Base-by-base conservation (phyloP, 2,888 invertebrate genomes). In the Himalopsyche tibetana region DNA sequence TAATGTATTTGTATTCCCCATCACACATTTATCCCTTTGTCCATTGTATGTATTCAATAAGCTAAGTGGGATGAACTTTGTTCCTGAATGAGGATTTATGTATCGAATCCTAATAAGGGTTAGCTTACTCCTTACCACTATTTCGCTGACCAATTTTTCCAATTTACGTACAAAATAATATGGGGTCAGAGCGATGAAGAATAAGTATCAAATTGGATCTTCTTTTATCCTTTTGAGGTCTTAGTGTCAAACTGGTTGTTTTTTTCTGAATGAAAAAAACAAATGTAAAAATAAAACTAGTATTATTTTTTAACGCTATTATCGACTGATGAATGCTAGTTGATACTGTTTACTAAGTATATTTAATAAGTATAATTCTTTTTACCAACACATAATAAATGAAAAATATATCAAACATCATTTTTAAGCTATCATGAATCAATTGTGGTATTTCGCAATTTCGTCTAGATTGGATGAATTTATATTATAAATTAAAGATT, bases 1-100 rank as follows among this genome's bases (percentile, higher is more conserved):
- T 74, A 74, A 74, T 74, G 74, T 74, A 36, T 74, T 38, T 74
- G 74, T 74, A 74, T 74, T 74, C 8, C 74, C 74, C 74, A 74
- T 74, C 74, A 74, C 74, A 74, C 74, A 74, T 74, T 38, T 74
- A 74, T 74, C 36, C 74, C 74, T 74, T 74, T 74, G 74, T 74
- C 74, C 74, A 36, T 74, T 36, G 74, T 74, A 74, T 74, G 36
- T 74, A 74, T 74, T 74, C 74, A 74, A 74, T 74, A 74, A 74
- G 74, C 74, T 74, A 74, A 74, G 74, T 74, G 74, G 74, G 74
- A 74, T 74, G 74, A 74, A 74, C 74, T 74, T 74, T 74, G 74
- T 74, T 74, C 74, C 74, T 74, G 74, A 74, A 74, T 74, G 74
- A 74, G 74, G 74, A 74, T 74, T 74, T 74, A 74, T 74, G 74